phyloP scores from a whole-genome alignment of 2,888 invertebrate species.

The Myopa testacea region DNA sequence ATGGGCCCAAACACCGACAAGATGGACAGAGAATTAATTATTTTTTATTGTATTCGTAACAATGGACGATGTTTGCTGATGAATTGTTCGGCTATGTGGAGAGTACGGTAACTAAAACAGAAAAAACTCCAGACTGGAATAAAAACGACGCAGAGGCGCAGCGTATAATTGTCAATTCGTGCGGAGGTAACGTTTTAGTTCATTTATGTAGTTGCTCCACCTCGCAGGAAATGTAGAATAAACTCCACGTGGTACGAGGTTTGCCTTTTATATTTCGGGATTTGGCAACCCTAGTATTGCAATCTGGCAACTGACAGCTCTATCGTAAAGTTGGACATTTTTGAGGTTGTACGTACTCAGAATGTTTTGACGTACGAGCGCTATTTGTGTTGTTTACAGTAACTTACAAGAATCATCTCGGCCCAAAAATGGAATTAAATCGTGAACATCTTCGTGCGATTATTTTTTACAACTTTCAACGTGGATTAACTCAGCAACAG shows the following conservation, averaged over 20 bases:
- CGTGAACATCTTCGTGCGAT: too few species aligned
- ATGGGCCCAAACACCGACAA: neutral
- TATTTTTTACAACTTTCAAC: too few species aligned
- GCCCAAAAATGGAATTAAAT: too few species aligned
- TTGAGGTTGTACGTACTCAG: too few species aligned
- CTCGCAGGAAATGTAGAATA: slow-evolving; percentile 38
- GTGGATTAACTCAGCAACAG: too few species aligned
- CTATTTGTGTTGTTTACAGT: too few species aligned
- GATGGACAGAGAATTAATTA: slow-evolving; percentile 12
- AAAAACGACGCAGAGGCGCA: slow-evolving; percentile 39
- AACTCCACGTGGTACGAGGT: slow-evolving; percentile 35
- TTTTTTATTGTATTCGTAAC: slow-evolving; percentile 38
- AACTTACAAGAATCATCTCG: too few species aligned
- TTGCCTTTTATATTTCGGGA: too few species aligned
- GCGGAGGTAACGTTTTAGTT: slow-evolving; percentile 35
- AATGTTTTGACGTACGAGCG: too few species aligned
- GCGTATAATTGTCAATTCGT: slow-evolving; percentile 39
- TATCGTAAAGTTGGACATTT: too few species aligned
- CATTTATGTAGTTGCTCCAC: slow-evolving; percentile 32
- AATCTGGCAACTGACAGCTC: too few species aligned
- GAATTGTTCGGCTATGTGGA: slow-evolving; percentile 32
- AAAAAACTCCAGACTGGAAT: slow-evolving; percentile 28
- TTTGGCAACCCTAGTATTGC: too few species aligned
- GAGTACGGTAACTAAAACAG: slow-evolving; percentile 11
- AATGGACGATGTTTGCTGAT: slow-evolving; percentile 41